These are phyloP conservation scores for Trinorchestia longiramus DNA, from an alignment of 1,140 invertebrate genomes.

Conservation along the genomic window DNA sequence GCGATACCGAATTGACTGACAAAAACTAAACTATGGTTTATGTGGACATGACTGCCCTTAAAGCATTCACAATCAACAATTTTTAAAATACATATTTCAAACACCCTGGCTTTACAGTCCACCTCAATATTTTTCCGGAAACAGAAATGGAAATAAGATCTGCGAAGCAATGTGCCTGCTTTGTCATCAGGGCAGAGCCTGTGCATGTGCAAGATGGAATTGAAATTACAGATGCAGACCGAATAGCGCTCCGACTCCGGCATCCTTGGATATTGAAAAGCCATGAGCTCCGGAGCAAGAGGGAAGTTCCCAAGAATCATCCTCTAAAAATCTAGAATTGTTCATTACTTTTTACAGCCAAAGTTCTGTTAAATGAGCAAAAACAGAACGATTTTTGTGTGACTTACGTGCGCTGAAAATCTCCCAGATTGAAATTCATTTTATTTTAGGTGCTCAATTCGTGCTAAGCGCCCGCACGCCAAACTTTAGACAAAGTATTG, in stretches of 20 bases:
- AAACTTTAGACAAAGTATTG: not conserved
- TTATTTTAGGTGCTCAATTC: not conserved
- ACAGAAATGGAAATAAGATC: not conserved
- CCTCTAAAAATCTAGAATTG: not conserved
- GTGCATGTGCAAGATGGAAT: not conserved
- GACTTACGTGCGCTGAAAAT: not conserved
- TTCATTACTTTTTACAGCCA: slow-evolving; percentile 1
- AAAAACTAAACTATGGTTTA: not conserved
- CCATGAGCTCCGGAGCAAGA: not conserved
- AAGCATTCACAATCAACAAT: not conserved
- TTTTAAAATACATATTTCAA: not conserved
- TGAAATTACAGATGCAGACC: not conserved
- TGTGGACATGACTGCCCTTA: not conserved
- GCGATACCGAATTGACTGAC: not conserved
- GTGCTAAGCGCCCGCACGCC: not conserved
- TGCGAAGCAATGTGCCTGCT: not conserved
- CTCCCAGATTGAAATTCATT: not conserved
- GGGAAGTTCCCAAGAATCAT: not conserved
- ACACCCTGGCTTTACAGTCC: not conserved
- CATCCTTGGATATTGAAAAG: not conserved
- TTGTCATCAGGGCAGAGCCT: not conserved
- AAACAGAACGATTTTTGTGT: slow-evolving; percentile 1
- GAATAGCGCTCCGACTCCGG: not conserved
- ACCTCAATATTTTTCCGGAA: not conserved
- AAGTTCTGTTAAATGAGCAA: slow-evolving; percentile 9